Evolutionary conservation across 2,888 invertebrate genomes (phyloP).

Genomic region (Thymelicus lineola): DNA sequence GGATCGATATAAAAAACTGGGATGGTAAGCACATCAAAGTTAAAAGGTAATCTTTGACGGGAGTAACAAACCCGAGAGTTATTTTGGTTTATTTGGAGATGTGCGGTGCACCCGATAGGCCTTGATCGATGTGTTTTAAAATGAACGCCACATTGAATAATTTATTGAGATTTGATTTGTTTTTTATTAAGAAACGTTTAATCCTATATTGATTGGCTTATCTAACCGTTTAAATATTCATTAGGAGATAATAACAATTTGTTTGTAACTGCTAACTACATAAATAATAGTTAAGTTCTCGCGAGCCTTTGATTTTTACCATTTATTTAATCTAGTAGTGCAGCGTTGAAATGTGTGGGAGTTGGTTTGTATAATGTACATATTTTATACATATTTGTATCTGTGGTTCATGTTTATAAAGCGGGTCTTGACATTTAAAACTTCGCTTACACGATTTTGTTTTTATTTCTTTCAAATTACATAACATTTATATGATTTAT

Average conservation of each 20-base stretch:
- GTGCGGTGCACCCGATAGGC: constrained; percentile 50
- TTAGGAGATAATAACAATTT: constrained; percentile 44
- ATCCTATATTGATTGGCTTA: constrained; percentile 54
- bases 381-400: too few relatives aligned
- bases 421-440: constrained; percentile 22
- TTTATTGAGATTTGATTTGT: constrained; percentile 60
- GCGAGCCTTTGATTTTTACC: constrained; percentile 25
- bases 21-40: constrained; percentile 35
- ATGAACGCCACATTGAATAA: constrained; percentile 64
- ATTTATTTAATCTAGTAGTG: constrained; percentile 4
- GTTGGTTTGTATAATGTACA: too few relatives aligned
- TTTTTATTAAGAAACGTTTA: constrained; percentile 58
- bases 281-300: constrained; percentile 39
- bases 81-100: constrained; percentile 52
- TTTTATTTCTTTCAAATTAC: too few relatives aligned
- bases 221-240: constrained; percentile 54
- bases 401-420: constrained; percentile 8
- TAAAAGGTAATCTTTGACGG: constrained; percentile 49
- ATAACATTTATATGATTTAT: constrained; percentile 13
- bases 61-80: constrained; percentile 50
- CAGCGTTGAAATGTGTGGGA: constrained; percentile 13
- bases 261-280: constrained; percentile 33
- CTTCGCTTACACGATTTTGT: constrained; percentile 27
- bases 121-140: constrained; percentile 73
- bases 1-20: constrained; percentile 33